Conservation (phyloP, 1,140 invertebrate genomes). For the Drosophila chauvacae region DNA sequence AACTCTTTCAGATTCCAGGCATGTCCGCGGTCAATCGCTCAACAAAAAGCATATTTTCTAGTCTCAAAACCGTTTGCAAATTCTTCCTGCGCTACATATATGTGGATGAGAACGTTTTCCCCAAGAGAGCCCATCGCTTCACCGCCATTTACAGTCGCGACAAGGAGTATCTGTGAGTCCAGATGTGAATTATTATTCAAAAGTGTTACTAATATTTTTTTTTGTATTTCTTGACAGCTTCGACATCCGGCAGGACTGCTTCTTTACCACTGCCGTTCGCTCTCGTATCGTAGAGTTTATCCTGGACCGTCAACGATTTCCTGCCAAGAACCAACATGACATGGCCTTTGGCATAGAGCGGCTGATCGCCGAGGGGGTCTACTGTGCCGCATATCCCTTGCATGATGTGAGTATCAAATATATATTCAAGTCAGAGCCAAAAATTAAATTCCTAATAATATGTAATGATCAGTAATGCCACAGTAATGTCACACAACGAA, state of each 20-base stretch:
- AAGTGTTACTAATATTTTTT: conserved; percentile 4
- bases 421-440: neutral
- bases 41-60: conserved; percentile 87
- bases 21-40: conserved; percentile 86
- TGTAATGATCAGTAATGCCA: too few relatives aligned
- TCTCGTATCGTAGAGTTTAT: conserved; percentile 97
- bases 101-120: conserved; percentile 89
- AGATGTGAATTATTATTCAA: neutral
- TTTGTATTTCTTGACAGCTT: conserved; percentile 87
- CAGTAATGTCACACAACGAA: too few relatives aligned
- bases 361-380: conserved; percentile 90
- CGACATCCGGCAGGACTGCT: conserved; percentile 91
- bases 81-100: conserved; percentile 87
- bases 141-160: conserved; percentile 94
- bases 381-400: conserved; percentile 94
- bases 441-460: neutral
- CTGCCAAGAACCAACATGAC: conserved; percentile 87
- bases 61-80: conserved; percentile 87
- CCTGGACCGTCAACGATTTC: conserved; percentile 93
- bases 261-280: conserved; percentile 94
- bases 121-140: conserved; percentile 89
- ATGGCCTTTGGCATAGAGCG: conserved; percentile 94
- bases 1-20: conserved; percentile 86
- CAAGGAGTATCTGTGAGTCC: conserved; percentile 93
- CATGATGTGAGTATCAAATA: conserved; percentile 91